Evolutionary conservation across 2,113 vertebrate genomes (phyloP), one percentile per base, ranked within the genome.

Genomic region (Capricornis sumatraensis): DNA sequence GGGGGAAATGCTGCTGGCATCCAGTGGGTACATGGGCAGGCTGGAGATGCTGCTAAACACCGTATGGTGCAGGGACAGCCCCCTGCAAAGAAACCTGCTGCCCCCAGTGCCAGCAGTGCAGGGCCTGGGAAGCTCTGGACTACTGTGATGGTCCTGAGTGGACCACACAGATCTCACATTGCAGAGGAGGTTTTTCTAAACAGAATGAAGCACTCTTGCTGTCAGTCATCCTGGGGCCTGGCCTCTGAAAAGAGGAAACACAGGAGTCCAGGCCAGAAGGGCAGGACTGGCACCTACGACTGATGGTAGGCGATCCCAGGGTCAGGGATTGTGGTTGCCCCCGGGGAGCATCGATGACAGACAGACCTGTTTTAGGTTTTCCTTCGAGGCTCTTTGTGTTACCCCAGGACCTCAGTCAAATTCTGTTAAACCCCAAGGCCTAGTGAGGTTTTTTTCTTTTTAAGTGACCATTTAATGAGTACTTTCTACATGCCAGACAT

Each of bases 341-440:
- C 55, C 10, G 0, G 43, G 40, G 40, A 57, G 27, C 7, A 19
- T 6, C 4, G 16, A 50, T 6, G 40, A 43, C 76, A 60, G 23
- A 52, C 1, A 19, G 2, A 12, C 17, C 57, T 30, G 55, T 50
- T 74, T 16, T 27, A 6, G 36, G 23, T 60, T 89, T 74, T 62
- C 30, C 12, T 82, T 87, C 40, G 9, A 57, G 71, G 36, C 17
- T 53, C 11, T 53, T 27, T 83, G 8, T 43, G 21, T 64, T 30
- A 60, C 91, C 27, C 33, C 27, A 95, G 28, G n/a, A 19, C 12
- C 40, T 76, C 30, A 43, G 43, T 50, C 60, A 92, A 57, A 45
- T 76, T 91, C 89, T 92, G 57, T 57, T 96, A 64, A 90, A 62
- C 40, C 62, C 10, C 58, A 87, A 88, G 21, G n/a, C 53, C 52